A percentile compares a stretch with the other conserved stretches of the same genome.
Conservation (phyloP, 2,113 vertebrate genomes). For the Mungos mungo region DNA sequence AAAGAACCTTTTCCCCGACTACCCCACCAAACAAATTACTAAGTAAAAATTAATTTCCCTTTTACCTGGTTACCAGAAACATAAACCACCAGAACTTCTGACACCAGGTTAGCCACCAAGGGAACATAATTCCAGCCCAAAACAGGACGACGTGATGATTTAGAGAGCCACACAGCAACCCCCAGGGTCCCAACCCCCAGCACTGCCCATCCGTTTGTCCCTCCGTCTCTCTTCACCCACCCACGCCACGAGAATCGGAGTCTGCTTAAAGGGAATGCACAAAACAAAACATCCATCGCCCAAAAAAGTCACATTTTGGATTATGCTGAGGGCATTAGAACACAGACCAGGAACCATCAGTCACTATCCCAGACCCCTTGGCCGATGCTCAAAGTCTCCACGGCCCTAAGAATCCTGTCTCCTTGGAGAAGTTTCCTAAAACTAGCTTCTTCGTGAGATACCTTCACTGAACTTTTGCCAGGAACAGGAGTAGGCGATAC, state of each 20-base stretch:
- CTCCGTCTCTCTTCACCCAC: background rate
- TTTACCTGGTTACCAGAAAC: background rate
- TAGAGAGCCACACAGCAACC: rapidly evolving
- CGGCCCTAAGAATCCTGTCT: background rate
- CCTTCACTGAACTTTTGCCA: background rate
- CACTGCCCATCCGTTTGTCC: too few species aligned
- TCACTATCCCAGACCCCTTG: background rate
- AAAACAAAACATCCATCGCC: background rate
- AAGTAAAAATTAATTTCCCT: background rate
- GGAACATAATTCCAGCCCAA: too few species aligned
- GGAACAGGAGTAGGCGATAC: rapidly evolving
- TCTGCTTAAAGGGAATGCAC: background rate
- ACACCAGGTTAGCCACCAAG: background rate
- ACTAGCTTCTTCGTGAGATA: background rate
- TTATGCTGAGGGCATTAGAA: background rate
- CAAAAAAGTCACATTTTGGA: background rate
- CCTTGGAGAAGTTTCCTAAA: background rate
- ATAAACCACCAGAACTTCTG: background rate
- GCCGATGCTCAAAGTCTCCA: background rate
- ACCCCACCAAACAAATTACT: background rate
- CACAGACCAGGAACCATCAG: background rate
- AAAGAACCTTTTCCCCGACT: background rate
- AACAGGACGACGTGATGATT: rapidly evolving
- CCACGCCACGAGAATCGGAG: background rate
- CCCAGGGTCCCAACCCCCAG: background rate